Percentiles rank a stretch among this genome's conserved stretches.
phyloP scores from a whole-genome alignment of 2,888 invertebrate species.

The Chironomus tentans region DNA sequence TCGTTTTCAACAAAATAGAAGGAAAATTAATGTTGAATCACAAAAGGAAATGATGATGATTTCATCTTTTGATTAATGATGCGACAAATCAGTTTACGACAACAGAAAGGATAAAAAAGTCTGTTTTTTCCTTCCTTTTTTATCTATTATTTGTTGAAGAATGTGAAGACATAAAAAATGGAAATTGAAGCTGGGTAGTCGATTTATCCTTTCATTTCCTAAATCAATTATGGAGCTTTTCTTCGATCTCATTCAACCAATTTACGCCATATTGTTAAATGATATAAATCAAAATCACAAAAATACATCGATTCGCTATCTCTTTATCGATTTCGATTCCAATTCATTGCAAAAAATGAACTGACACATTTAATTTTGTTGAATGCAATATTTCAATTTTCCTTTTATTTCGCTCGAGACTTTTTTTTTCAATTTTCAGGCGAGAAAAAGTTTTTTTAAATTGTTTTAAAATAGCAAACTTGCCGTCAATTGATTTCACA shows the following conservation, averaged over 20 bases:
- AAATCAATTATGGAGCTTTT: background rate
- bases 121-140: background rate
- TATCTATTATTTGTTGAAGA: background rate
- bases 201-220: background rate
- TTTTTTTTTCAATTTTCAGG: background rate
- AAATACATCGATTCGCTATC: background rate
- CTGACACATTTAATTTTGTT: background rate
- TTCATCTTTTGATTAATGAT: conserved; percentile 22
- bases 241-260: background rate
- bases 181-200: too few species aligned
- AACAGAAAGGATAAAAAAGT: background rate
- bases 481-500: background rate
- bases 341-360: background rate
- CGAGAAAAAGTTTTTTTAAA: background rate
- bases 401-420: background rate
- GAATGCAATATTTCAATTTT: background rate
- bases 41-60: background rate
- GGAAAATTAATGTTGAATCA: background rate
- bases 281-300: background rate
- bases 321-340: background rate
- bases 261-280: background rate
- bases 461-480: background rate
- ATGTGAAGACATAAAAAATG: too few species aligned
- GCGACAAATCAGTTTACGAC: conserved; percentile 17
- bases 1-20: background rate